Evolutionary conservation across 2,797 vertebrate genomes (phyloP), one percentile per base, ranked within the genome.

Genomic region (Cuculus canorus): DNA sequence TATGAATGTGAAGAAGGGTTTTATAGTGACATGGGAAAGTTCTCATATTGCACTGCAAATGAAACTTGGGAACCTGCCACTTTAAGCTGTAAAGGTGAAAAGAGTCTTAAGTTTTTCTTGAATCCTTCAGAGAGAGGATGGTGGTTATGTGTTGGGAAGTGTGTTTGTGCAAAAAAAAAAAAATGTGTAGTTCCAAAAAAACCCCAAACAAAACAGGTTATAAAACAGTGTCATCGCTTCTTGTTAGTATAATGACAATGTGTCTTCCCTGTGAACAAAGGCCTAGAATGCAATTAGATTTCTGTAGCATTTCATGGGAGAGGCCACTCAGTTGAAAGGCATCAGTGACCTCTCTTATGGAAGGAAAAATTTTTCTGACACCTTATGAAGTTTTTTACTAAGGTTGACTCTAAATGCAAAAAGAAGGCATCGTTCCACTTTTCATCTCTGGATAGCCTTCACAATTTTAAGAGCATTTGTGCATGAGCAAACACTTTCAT

Each of bases 1-100:
- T 99, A 99, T 94, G 81, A 96, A 64, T 99, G 99, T 96, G 94
- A 96, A 95, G 94, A 98, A 66, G 98, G 98, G 33, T 99, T 98
- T 98, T 96, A 97, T 93, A 92, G 94, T 59, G 92, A 90, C 4
- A 72, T 96, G 64, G 98, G 97, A 82, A 95, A 93, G 22, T 91
- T 96, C 33, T 98, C 98, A 2, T 90, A 96, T 50, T 99, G 99
- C 94, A 98, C 96, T 83, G 91, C 66, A 72, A 96, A 95, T 61
- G 98, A 98, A 54, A 86, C 70, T 18, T 99, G 99, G 99, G 97
- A 98, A 35, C 86, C 91, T 48, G 95, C 98, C 11, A 85, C 96
- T 76, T 96, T 99, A 92, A 94, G 68, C 25, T 99, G 99, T 83
- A 97, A 98, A 98, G 98, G 98, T 99, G 97, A 98, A 93, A 30